A percentile compares a stretch with the other conserved stretches of the same genome.
These are phyloP conservation scores for Acropternis orthonyx DNA, from an alignment of 2,797 vertebrate genomes.

Conservation along the genomic window DNA sequence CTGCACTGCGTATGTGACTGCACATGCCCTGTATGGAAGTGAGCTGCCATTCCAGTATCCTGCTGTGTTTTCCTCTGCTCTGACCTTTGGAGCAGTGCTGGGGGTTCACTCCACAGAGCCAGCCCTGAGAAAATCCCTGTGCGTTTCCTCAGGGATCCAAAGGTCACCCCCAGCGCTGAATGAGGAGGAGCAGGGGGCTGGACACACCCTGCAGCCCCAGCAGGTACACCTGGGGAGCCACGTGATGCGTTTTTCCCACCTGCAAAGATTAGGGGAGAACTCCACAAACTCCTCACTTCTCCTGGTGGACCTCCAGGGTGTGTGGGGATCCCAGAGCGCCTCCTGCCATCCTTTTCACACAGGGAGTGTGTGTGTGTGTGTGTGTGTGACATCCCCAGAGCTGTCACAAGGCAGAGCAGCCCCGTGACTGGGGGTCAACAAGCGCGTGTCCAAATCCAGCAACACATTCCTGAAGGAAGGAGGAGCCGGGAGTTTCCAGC, in stretches of 20 bases:
- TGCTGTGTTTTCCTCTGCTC: neutral
- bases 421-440: neutral
- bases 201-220: neutral
- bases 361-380: no score
- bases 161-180: rapidly evolving
- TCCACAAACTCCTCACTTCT: neutral
- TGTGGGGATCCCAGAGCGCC: neutral
- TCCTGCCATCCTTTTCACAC: neutral
- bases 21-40: neutral
- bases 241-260: neutral
- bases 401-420: neutral
- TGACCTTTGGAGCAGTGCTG: neutral
- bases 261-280: neutral
- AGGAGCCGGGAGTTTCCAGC: neutral
- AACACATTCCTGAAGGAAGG: neutral
- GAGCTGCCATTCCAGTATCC: neutral
- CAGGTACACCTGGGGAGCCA: neutral
- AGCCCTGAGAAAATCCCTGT: no score
- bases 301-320: rapidly evolving
- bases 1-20: neutral
- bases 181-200: neutral
- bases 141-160: neutral
- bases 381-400: no score
- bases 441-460: neutral
- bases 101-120: neutral